These are phyloP conservation scores for Squalus acanthias DNA, from an alignment of 2,797 vertebrate genomes.

Conservation along the genomic window DNA sequence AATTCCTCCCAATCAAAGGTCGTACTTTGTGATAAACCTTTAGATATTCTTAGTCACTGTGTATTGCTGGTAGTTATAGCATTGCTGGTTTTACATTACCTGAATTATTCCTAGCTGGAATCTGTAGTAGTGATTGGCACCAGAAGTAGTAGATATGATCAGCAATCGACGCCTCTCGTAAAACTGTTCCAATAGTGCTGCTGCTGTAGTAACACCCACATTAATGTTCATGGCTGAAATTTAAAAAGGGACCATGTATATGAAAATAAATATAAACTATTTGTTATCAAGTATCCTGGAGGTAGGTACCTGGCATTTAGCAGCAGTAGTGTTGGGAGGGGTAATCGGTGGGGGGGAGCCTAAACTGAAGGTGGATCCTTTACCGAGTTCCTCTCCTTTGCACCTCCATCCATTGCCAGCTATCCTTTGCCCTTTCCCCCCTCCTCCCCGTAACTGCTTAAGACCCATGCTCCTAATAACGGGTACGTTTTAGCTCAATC, in stretches of 20 bases:
- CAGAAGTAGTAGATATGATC: slow-evolving; percentile 88
- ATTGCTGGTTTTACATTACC: slow-evolving; percentile 58
- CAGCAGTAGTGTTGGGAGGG: no score
- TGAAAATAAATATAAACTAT: background rate
- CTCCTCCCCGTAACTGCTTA: no score
- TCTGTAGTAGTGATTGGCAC: slow-evolving; percentile 89
- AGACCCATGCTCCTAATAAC: no score
- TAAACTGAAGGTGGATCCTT: no score
- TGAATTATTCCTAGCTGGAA: slow-evolving; percentile 89
- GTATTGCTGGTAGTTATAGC: background rate
- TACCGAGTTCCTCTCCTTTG: no score
- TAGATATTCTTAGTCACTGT: background rate
- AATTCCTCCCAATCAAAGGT: background rate
- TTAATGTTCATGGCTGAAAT: slow-evolving; percentile 90
- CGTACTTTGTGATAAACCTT: background rate
- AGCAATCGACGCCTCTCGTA: slow-evolving; percentile 91
- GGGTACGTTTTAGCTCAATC: no score
- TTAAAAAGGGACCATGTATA: background rate
- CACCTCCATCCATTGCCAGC: no score
- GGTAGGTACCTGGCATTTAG: background rate
- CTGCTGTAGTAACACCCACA: slow-evolving; percentile 79
- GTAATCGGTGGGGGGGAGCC: no score
- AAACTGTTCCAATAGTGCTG: slow-evolving; percentile 90
- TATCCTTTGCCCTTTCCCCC: no score
- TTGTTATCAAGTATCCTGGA: background rate